Evolutionary conservation across 2,797 vertebrate species (phyloP), one percentile per base, ranked within the genome.

Genomic region (Rhincodon typus): DNA sequence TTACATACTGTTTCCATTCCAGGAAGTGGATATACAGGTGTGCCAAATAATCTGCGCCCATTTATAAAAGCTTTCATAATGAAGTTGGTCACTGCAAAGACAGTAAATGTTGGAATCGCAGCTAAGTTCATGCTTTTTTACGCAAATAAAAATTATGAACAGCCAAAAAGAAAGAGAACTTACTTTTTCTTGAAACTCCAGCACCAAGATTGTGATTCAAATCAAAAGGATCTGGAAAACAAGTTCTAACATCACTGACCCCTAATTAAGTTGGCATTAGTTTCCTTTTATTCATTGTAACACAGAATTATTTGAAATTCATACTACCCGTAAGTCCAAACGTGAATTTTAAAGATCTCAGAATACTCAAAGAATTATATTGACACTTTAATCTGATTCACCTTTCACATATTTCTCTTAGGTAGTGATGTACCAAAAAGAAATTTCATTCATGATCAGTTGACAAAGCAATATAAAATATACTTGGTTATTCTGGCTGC

Each of bases 1-100:
- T 57, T 13, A 98, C 98, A 97, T 97, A 99, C 99, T 97, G 98
- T 98, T 98, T 99, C 99, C 96, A 98, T 98, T 96, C 98, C 98
- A 42, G 97, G 98, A 96, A 98, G 95, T 53, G 99, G 99, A 97
- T 98, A 99, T 97, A 98, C 99, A 0, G 99, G 99, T 1, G 98
- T 99, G 96, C 99, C 99, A 96, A 99, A 99, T 96, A 99, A 96
- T 97, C 99, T 99, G 96, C 99, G 98, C 96, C 99, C 99, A 17
- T 99, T 99, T 96, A 99, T 99, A 97, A 99, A 99, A 17, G 99
- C 99, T 97, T 99, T 99, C 99, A 99, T 99, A 97, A 99, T 99
- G 97, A 99, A 99, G 98, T 99, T 99, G 27, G 99, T 99, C 99
- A 99, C 99, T 99, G 96, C 86, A 96, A 72, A 53, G 70, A 53